Evolutionary conservation across 2,797 vertebrate genomes (phyloP), one percentile per base, ranked within the genome.

Genomic region (Siniperca undulata): DNA sequence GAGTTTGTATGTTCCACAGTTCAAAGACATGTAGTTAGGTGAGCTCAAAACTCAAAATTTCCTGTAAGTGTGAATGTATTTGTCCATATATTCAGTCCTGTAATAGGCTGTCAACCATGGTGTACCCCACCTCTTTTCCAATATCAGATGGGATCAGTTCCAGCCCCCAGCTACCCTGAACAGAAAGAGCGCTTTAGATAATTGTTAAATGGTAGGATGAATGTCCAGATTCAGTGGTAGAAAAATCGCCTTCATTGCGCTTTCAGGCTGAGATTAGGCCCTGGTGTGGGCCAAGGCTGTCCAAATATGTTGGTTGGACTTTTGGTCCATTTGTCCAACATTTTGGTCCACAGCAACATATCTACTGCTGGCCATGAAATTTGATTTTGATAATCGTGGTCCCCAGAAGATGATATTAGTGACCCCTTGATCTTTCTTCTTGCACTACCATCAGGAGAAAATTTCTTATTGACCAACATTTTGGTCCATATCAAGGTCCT

Each of bases 11-110:
- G 46, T 40, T 80, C 30, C 34, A 30, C 38, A 42, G 30, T 73
- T 67, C 27, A 69, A 68, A 80, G 30, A 44, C 50, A 6, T 17
- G n/a, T 55, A 50, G 17, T 70, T 70, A 11, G 40, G 40, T 42
- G 40, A 42, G 40, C 10, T 42, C 10, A 8, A 42, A 42, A 42
- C 40, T 42, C 7, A 5, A 36, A 36, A 36, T 36, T 36, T 36
- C 40, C 20, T 20, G 0, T 10, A 17, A 44, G 42, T 58, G 11
- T 52, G 12, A 19, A 1, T 56, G 27, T 16, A 65, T 66, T 55
- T 78, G 22, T 46, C 11, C n/a, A 40, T 52, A 36, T 20, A 10
- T 64, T 34, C 13, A 24, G n/a, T 3, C 40, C 58, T 17, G 19
- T 59, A 34, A 30, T 27, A 68, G 36, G 19, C 30, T 50, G 24